Evolutionary conservation across 2,113 vertebrate species (phyloP).

Genomic region (Euleptes europaea): DNA sequence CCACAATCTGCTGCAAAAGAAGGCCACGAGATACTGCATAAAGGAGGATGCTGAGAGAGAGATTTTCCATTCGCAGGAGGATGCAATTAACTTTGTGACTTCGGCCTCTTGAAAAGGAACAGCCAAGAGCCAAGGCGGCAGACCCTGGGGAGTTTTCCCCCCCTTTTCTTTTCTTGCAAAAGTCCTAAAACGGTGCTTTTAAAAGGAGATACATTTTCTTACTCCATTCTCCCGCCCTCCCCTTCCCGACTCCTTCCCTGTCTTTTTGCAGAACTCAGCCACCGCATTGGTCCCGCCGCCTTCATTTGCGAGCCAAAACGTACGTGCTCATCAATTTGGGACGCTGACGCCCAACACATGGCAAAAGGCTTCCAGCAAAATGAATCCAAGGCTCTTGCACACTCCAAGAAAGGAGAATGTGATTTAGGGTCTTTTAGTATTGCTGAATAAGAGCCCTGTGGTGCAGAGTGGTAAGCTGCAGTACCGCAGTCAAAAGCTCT

Average conservation of each 20-base stretch:
- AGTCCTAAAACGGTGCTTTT: conserved; percentile 49
- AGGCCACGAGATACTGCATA: conserved; percentile 46
- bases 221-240: not conserved
- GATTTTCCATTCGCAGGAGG: conserved; percentile 61
- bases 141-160: conserved; percentile 31
- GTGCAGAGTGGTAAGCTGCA: too few species aligned
- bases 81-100: conserved; percentile 62
- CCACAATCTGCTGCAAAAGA: conserved; percentile 62
- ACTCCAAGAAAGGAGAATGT: not conserved
- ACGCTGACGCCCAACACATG: not conserved
- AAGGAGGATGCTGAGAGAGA: conserved; percentile 47
- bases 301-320: not conserved
- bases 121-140: conserved; percentile 59
- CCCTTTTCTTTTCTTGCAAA: conserved; percentile 9
- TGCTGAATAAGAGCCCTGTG: too few species aligned
- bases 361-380: not conserved
- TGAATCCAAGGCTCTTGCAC: not conserved
- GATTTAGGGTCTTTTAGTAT: not conserved
- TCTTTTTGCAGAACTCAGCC: not conserved
- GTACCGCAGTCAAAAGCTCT: too few species aligned
- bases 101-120: conserved; percentile 59
- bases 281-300: not conserved
- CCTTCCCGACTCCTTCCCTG: not conserved
- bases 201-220: conserved; percentile 4
- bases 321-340: not conserved